Evolutionary conservation across 1,140 invertebrate species (phyloP).

Genomic region (Diuraphis noxia): DNA sequence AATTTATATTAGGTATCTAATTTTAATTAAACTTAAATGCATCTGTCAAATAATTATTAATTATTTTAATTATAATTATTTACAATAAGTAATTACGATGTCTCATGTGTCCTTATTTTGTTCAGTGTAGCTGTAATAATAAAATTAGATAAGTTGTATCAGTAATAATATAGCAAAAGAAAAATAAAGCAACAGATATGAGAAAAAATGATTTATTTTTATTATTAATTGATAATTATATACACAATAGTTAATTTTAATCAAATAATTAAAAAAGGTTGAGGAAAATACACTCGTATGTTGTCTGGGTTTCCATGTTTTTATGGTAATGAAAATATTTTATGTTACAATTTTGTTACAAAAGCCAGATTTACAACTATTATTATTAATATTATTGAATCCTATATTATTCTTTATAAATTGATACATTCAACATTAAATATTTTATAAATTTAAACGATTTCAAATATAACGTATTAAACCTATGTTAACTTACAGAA

Average conservation of each 20-base stretch:
- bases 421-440: background rate
- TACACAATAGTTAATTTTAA: background rate
- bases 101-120: background rate
- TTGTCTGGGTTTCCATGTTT: background rate
- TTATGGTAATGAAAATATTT: background rate
- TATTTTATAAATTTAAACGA: background rate
- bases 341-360: background rate
- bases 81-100: background rate
- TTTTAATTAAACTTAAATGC: background rate
- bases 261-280: background rate
- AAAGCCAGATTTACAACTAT: background rate
- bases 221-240: background rate
- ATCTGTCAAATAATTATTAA: background rate
- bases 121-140: constrained; percentile 28
- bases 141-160: constrained; percentile 40
- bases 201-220: background rate
- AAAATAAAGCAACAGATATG: background rate
- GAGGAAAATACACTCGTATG: background rate
- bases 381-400: background rate
- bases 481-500: constrained; percentile 30
- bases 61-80: too few species aligned
- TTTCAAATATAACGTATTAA: too few species aligned
- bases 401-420: too few species aligned
- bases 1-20: background rate
- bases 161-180: constrained; percentile 38